A percentile compares a stretch with the other conserved stretches of the same genome.
Conservation (phyloP, 1,140 invertebrate genomes). For the Capitella teleta region DNA sequence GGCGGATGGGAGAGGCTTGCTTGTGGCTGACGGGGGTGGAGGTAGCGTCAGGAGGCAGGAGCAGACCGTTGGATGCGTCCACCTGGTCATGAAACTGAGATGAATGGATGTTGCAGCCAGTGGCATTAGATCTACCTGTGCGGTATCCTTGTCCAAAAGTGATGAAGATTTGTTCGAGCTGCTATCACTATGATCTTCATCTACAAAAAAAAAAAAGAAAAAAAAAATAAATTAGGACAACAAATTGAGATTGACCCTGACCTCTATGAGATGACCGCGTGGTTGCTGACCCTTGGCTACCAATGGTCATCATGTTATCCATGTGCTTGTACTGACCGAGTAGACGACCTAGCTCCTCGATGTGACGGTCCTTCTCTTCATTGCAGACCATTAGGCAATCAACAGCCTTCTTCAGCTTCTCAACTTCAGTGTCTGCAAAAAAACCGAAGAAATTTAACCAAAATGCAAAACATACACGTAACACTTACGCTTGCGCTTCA, state of each 20-base stretch:
- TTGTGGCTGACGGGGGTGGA: no score
- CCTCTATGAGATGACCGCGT: no score
- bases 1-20: no score
- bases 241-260: no score
- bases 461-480: not conserved
- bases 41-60: no score
- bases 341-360: slow-evolving; percentile 40
- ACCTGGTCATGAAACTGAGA: no score
- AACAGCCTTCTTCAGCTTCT: slow-evolving; percentile 44
- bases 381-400: slow-evolving; percentile 46
- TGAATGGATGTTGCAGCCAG: not conserved
- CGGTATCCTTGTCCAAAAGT: slow-evolving; percentile 12
- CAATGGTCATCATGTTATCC: slow-evolving; percentile 27
- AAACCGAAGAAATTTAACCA: slow-evolving; percentile 1
- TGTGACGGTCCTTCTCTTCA: slow-evolving; percentile 46
- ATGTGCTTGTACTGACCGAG: slow-evolving; percentile 38
- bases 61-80: no score
- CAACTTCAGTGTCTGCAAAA: slow-evolving; percentile 43
- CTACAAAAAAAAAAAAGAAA: not conserved
- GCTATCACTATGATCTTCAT: slow-evolving; percentile 14
- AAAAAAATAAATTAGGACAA: not conserved
- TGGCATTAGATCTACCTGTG: not conserved
- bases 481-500: slow-evolving; percentile 36
- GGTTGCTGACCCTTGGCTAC: not conserved
- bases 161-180: slow-evolving; percentile 27